Evolutionary conservation across 2,113 vertebrate species (phyloP).

Genomic region (Misgurnus mizolepis): DNA sequence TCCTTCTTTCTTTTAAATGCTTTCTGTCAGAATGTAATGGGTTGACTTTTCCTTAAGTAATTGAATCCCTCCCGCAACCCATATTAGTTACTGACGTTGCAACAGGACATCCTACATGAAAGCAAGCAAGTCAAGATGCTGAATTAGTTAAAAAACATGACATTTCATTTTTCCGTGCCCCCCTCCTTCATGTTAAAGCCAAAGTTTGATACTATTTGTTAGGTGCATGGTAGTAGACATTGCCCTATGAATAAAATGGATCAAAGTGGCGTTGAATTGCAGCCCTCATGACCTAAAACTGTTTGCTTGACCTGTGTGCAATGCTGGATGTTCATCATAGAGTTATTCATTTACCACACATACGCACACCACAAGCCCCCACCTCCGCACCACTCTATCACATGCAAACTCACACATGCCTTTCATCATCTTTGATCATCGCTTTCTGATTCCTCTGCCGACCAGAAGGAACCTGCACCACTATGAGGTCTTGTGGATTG

Average conservation of each 20-base stretch:
- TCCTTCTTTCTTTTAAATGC: not conserved
- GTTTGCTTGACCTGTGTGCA: slow-evolving; percentile 38
- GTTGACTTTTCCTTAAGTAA: not conserved
- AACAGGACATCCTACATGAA: not conserved
- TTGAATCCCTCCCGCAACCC: no score
- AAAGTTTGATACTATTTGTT: slow-evolving; percentile 24
- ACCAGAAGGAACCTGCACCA: slow-evolving; percentile 40
- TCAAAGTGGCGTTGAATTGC: slow-evolving; percentile 46
- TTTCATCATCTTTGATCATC: slow-evolving; percentile 51
- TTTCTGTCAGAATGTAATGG: slow-evolving; percentile 21
- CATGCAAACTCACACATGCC: slow-evolving; percentile 38
- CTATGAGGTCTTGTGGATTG: slow-evolving; percentile 36
- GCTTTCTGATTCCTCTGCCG: slow-evolving; percentile 23
- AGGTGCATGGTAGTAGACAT: slow-evolving; percentile 32
- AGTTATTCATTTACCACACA: slow-evolving; percentile 37
- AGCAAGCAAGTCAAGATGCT: slow-evolving; percentile 3
- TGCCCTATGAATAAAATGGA: slow-evolving; percentile 52
- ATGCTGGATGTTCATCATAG: slow-evolving; percentile 27
- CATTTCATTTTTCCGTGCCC: slow-evolving; percentile 37
- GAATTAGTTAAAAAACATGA: slow-evolving; percentile 12
- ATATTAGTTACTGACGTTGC: not conserved
- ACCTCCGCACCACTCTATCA: slow-evolving; percentile 10
- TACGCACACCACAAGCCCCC: slow-evolving; percentile 19
- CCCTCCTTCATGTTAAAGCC: slow-evolving; percentile 23
- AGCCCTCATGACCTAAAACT: slow-evolving; percentile 34